Base-by-base conservation (phyloP, 2,888 invertebrate genomes). In the Drosophila nr. fundita region DNA sequence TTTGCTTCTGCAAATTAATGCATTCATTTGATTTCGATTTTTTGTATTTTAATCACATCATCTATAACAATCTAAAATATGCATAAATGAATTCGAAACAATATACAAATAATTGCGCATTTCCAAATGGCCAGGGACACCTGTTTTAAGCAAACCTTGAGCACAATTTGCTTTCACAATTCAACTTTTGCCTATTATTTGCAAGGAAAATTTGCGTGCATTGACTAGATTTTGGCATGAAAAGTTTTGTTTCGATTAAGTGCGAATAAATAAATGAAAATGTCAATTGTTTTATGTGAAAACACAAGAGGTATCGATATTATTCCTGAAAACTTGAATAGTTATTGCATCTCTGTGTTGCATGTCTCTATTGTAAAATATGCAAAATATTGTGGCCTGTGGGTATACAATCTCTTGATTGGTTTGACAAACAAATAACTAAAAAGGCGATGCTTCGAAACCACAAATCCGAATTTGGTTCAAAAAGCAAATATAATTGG, bases 241-340 rank as follows among this genome's bases (percentile, higher is more conserved):
- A 53, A 49, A 54, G 42, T 60, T 60, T 57, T 42, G 29, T 15
- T 50, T 18, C 18, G 45, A 15, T 24, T 45, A 45, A 24, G 7
- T 8, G 24, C 15, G 21, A 24, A 24, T 45, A 45, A 45, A 45
- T 45, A 45, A 50, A 40, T 15, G 27, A 27, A 58, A 62, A 40
- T 69, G 34, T 34, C 68, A 58, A 53, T 40, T 18, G 15, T 30
- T 57, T 55, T 55, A 29, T 48, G 27, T 45, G 21, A 36, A 53
- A 53, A 8, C 42, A 63, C 18, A n/a, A 48, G 29, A 32, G 24
- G 18, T n/a, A 32, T 58, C 50, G 38, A 8, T 15, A 10, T 15
- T 30, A 8, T 29, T 7, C 10, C 18, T 5, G n/a, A 45, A 34
- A 27, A 34, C 18, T 18, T 34, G 13, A 29, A 10, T 30, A 29